Evolutionary conservation across 1,140 invertebrate species (phyloP).

Genomic region (Hypothenemus hampei): DNA sequence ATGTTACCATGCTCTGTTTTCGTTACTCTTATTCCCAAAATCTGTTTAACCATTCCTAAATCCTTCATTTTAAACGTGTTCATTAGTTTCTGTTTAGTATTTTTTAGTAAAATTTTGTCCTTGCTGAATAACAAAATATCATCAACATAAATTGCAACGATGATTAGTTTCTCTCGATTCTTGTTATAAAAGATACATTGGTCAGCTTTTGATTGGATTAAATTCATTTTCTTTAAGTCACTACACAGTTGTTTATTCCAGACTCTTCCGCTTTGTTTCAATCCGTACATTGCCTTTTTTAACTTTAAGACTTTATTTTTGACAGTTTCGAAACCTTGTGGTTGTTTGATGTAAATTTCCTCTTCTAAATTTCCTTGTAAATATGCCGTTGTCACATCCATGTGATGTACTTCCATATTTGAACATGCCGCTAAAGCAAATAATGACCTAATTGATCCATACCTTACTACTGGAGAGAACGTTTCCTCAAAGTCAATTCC

Average conservation of each 20-base stretch:
- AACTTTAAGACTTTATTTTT: slow-evolving; percentile 34
- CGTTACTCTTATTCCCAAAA: no score
- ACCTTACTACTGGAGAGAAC: slow-evolving; percentile 40
- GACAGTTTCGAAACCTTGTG: slow-evolving; percentile 29
- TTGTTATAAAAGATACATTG: slow-evolving; percentile 40
- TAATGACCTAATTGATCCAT: slow-evolving; percentile 27
- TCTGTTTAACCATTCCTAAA: no score
- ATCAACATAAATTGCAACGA: slow-evolving; percentile 41
- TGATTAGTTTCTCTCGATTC: slow-evolving; percentile 26
- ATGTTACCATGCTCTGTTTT: no score
- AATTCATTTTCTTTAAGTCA: no score
- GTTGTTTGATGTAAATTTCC: slow-evolving; percentile 31
- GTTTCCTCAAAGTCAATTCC: slow-evolving; percentile 43
- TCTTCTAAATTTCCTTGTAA: slow-evolving; percentile 37
- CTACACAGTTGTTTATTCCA: slow-evolving; percentile 47
- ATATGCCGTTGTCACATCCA: slow-evolving; percentile 44
- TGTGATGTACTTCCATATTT: slow-evolving; percentile 14
- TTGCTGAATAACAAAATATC: slow-evolving; percentile 40
- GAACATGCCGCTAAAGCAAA: slow-evolving; percentile 22
- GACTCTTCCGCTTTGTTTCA: slow-evolving; percentile 46
- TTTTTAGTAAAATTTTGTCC: no score
- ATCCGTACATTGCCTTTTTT: slow-evolving; percentile 44
- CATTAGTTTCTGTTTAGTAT: no score
- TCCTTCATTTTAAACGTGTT: no score
- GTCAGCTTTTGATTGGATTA: slow-evolving; percentile 32